A percentile compares a stretch with the other conserved stretches of the same genome.
These are phyloP conservation scores for Alosa sapidissima DNA, from an alignment of 2,797 vertebrate genomes.

Conservation along the genomic window DNA sequence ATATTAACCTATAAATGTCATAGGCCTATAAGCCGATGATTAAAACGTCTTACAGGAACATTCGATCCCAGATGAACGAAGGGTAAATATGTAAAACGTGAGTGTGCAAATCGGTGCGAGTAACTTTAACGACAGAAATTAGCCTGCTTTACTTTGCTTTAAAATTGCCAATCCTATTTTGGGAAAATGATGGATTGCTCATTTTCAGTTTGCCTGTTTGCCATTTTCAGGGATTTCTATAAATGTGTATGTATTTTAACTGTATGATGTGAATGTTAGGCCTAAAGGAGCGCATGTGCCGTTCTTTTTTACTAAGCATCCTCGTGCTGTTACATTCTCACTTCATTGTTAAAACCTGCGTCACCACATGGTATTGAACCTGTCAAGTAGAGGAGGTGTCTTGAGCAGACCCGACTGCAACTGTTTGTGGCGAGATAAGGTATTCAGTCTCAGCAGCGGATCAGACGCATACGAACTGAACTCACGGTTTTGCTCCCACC, in stretches of 20 bases:
- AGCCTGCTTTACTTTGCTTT: neutral
- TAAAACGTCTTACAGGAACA: neutral
- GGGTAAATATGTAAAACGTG: neutral
- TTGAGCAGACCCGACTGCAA: neutral
- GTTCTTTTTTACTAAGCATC: neutral
- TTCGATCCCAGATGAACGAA: neutral
- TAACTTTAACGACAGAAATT: neutral
- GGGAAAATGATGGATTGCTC: neutral
- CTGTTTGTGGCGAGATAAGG: neutral
- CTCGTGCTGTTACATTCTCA: neutral
- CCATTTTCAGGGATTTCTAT: neutral
- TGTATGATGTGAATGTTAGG: neutral
- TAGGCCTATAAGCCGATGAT: neutral
- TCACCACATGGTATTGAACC: neutral
- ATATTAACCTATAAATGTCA: slow-evolving; percentile 9
- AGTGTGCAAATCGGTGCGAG: neutral
- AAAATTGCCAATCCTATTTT: neutral
- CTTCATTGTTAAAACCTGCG: neutral
- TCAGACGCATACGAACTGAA: neutral
- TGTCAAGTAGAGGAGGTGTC: neutral
- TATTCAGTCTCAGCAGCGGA: neutral
- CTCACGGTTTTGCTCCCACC: neutral
- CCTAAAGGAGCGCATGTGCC: neutral
- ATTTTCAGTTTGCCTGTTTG: neutral
- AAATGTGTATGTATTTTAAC: neutral